Conservation (phyloP, 2,888 invertebrate genomes). For the Cerastis leucographa region DNA sequence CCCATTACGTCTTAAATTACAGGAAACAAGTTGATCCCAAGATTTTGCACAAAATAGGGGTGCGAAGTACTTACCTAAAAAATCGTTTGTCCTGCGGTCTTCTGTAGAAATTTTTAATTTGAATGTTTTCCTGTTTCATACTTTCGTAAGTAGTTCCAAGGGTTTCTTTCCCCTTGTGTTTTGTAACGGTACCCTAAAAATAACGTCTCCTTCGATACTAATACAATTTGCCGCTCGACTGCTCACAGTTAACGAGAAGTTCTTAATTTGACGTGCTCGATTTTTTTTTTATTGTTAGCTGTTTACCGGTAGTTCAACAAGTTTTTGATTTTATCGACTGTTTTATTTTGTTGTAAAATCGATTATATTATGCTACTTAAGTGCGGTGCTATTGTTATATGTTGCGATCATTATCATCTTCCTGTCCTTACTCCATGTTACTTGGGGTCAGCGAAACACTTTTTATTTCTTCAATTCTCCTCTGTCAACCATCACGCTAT, state of each 20-base stretch:
- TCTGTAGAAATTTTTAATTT: conserved; percentile 37
- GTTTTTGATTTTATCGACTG: conserved; percentile 37
- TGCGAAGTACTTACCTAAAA: conserved; percentile 20
- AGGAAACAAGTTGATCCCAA: conserved; percentile 21
- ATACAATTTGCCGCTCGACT: conserved; percentile 80
- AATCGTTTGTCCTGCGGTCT: conserved; percentile 4
- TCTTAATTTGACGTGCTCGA: conserved; percentile 77
- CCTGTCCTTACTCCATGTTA: too few relatives aligned
- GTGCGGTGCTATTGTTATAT: not conserved
- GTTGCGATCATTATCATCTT: not conserved
- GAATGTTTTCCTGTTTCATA: conserved; percentile 43
- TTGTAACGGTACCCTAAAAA: conserved; percentile 67
- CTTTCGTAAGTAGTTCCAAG: conserved; percentile 33
- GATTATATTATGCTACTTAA: not conserved
- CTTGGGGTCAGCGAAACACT: too few relatives aligned
- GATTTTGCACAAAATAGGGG: conserved; percentile 21
- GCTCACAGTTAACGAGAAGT: conserved; percentile 79
- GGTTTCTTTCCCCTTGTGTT: conserved; percentile 43
- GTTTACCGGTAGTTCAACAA: conserved; percentile 58
- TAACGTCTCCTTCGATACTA: conserved; percentile 76
- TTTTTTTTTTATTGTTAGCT: conserved; percentile 73
- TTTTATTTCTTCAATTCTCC: too few relatives aligned
- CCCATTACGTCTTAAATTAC: conserved; percentile 22
- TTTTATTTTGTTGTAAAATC: conserved; percentile 30
- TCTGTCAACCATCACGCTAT: too few relatives aligned